Percentiles rank a stretch among this genome's conserved stretches.
Evolutionary conservation across 92 coral and sea anemone genomes (phyloP).

Genomic region (Porites cylindrica): DNA sequence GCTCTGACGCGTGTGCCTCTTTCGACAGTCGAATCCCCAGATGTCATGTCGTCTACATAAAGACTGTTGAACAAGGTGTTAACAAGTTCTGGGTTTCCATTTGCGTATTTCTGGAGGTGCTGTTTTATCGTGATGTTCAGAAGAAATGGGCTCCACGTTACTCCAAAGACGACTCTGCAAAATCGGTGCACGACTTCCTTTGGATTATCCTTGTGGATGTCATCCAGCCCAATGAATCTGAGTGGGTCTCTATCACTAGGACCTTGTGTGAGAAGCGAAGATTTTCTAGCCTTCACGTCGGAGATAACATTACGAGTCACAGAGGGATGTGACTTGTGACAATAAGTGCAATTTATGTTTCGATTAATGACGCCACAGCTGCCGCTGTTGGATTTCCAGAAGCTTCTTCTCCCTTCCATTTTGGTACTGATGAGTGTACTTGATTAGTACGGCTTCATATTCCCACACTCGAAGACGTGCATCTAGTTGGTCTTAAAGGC

Average conservation of each 20-base stretch:
- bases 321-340: no score
- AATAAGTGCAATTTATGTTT: no score
- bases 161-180: conserved; percentile 65
- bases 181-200: conserved; percentile 44
- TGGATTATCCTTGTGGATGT: conserved; percentile 4
- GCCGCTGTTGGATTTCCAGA: no score
- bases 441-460: no score
- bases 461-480: no score
- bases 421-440: no score
- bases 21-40: conserved; percentile 42
- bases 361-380: no score
- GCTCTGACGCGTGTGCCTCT: conserved; percentile 32
- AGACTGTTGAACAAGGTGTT: conserved; percentile 22
- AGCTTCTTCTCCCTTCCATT: no score
- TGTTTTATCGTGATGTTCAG: conserved; percentile 22
- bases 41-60: conserved; percentile 45
- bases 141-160: not conserved
- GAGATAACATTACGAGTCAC: no score
- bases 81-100: conserved; percentile 45
- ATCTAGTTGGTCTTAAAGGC: no score
- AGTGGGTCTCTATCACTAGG: conserved; percentile 36
- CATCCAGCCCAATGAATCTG: conserved; percentile 39
- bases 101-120: conserved; percentile 11
- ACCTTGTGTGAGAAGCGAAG: no score
- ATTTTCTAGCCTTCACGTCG: no score